Evolutionary conservation across 2,888 invertebrate species (phyloP), one percentile per base, ranked within the genome.

Genomic region (Cepaea hortensis): DNA sequence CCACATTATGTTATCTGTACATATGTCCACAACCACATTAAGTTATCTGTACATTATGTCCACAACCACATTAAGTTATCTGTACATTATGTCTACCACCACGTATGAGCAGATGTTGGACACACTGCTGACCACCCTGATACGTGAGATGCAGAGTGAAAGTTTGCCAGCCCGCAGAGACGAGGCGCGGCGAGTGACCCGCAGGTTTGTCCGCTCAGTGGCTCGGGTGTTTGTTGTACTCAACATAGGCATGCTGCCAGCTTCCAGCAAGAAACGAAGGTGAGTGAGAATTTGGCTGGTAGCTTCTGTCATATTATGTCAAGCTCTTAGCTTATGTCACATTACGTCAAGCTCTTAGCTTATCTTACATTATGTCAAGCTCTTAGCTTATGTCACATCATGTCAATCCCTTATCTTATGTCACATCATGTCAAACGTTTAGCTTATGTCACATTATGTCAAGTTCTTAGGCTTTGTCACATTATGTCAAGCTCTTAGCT

Each of bases 141-240:
- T 98, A 83, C 96, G 97, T 80, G 98, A 98, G 95, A 96, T 98
- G 94, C 97, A 98, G 94, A 97, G 97, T 85, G 94, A 94, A 50
- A 90, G 88, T 7, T 85, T 91, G 3, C 92, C 93, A 9, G 91
- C 91, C 0, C 89, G 97, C 11, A 96, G 92, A 95, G 89, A 96
- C 77, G 97, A 97, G 91, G 98, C 98, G 0, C 96, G 97, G 62
- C 95, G 96, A 85, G 98, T 98, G 0, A 97, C 98, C 0, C 96
- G 98, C 46, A 96, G 99, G 89, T 99, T 99, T 94, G 97, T 99
- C 7, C 96, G 99, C 88, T 99, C 99, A 0, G 98, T 99, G 0
- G 97, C 98, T 0, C 96, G 99, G 87, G 98, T 99, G 90, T 99
- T 98, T 95, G 98, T 99, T 3, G 97, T 99, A 91, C 97, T 99